A percentile compares a stretch with the other conserved stretches of the same genome.
Conservation (phyloP, 2,113 vertebrate genomes). For the Chaetops frenatus region DNA sequence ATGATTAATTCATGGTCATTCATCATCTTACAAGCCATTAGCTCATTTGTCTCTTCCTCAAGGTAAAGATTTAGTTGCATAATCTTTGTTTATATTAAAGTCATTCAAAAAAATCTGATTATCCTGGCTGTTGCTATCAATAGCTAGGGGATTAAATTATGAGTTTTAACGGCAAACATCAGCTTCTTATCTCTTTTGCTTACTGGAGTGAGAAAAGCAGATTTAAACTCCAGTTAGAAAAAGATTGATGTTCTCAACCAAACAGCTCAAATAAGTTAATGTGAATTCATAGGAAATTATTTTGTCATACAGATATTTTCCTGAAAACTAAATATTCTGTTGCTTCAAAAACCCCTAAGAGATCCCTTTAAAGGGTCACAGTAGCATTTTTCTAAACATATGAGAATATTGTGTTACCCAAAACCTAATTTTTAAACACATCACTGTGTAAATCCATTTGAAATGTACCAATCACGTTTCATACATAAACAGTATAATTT, state of each 20-base stretch:
- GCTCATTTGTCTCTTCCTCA: neutral
- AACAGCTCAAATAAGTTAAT: neutral
- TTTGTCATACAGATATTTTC: neutral
- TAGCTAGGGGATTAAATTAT: neutral
- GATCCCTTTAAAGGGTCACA: neutral
- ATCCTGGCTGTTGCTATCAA: neutral
- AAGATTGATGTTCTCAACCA: neutral
- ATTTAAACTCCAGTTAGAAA: neutral
- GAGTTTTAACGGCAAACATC: neutral
- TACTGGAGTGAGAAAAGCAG: neutral
- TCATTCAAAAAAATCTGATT: neutral
- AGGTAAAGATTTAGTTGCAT: neutral
- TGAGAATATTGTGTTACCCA: neutral
- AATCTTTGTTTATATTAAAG: neutral
- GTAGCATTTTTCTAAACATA: neutral
- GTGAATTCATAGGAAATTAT: neutral
- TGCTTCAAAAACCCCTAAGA: neutral
- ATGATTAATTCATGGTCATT: neutral
- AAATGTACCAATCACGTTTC: neutral
- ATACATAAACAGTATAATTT: neutral
- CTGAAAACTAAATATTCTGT: neutral
- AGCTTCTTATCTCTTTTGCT: neutral
- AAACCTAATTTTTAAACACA: neutral
- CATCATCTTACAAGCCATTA: neutral
- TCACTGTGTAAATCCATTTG: neutral